A percentile compares a stretch with the other conserved stretches of the same genome.
These are phyloP conservation scores for Rhinoraja longicauda DNA, from an alignment of 2,797 vertebrate genomes.

Conservation along the genomic window DNA sequence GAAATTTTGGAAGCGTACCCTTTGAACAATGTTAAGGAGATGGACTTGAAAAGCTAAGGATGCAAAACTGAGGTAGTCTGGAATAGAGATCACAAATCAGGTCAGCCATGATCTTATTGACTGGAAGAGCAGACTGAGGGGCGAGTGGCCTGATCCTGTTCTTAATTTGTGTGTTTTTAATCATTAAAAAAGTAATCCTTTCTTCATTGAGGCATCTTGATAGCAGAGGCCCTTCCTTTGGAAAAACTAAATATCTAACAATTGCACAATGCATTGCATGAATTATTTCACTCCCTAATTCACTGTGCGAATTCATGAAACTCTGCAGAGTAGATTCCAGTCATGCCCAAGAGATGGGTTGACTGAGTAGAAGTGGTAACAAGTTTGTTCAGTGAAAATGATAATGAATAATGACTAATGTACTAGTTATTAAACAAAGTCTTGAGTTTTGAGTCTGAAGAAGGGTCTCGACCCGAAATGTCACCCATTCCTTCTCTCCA, in stretches of 20 bases:
- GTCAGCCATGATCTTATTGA: too few species aligned
- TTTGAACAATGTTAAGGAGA: too few species aligned
- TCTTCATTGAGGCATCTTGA: not conserved
- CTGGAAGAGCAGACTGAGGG: too few species aligned
- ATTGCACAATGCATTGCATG: not conserved
- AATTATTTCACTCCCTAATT: not conserved
- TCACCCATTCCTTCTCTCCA: too few species aligned
- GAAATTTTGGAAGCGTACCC: not conserved
- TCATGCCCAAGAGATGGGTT: not conserved
- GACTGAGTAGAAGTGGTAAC: not conserved
- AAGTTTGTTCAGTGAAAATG: not conserved
- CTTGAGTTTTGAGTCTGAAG: too few species aligned
- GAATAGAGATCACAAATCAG: too few species aligned
- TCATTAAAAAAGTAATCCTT: not conserved
- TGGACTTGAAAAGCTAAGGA: too few species aligned
- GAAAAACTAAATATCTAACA: not conserved
- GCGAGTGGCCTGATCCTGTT: too few species aligned
- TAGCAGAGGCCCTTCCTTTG: not conserved
- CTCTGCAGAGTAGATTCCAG: not conserved
- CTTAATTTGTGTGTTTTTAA: too few species aligned
- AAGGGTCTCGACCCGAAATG: too few species aligned
- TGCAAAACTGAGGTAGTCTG: too few species aligned
- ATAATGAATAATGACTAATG: not conserved
- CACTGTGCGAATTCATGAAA: not conserved
- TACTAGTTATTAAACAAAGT: constrained; percentile 5